Percentiles rank a stretch among this genome's conserved stretches.
These are phyloP conservation scores for Platycnemis pennipes DNA, from an alignment of 2,888 invertebrate species.

Conservation along the genomic window DNA sequence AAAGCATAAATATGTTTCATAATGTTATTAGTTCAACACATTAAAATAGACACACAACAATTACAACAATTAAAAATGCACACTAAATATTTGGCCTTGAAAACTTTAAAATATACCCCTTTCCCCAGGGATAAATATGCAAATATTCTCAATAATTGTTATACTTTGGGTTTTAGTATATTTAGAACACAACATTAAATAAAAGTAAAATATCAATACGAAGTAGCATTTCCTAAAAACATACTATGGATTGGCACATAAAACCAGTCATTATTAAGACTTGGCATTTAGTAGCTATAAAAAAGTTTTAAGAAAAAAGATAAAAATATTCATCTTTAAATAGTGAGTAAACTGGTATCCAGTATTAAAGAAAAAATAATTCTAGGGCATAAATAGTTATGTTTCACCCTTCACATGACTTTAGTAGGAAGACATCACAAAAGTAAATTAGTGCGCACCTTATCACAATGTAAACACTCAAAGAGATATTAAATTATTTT, in stretches of 20 bases:
- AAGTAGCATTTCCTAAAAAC: neutral
- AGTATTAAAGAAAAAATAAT: neutral
- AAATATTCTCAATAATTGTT: neutral
- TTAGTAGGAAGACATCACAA: neutral
- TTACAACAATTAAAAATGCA: neutral
- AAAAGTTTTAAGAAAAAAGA: neutral
- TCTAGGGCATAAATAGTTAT: neutral
- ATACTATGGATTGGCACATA: too few species aligned
- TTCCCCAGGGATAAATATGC: neutral
- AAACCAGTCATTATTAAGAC: too few species aligned
- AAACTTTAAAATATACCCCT: neutral
- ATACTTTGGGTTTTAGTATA: neutral
- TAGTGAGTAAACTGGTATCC: neutral
- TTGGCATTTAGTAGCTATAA: too few species aligned
- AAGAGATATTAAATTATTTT: neutral
- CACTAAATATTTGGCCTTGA: neutral
- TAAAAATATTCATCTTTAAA: neutral
- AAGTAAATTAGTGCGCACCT: neutral
- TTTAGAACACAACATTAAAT: neutral
- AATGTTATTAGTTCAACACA: neutral
- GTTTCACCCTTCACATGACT: neutral
- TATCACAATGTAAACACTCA: neutral
- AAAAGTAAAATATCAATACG: neutral
- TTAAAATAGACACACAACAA: neutral
- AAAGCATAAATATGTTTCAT: neutral